phyloP scores from a whole-genome alignment of 2,797 vertebrate genomes.

The Notamacropus eugenii region DNA sequence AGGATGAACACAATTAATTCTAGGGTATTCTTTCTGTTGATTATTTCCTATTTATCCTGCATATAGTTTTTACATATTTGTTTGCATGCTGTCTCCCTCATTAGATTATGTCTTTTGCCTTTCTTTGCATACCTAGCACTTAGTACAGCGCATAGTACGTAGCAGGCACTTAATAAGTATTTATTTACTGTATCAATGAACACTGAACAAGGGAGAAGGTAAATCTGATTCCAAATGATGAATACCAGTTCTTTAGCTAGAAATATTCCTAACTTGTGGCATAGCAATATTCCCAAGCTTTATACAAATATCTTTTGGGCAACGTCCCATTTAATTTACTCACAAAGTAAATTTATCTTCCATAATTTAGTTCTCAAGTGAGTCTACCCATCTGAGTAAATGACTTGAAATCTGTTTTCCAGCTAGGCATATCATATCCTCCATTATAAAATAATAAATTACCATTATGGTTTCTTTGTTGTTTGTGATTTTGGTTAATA shows the following conservation, averaged over 20 bases:
- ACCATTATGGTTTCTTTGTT: neutral
- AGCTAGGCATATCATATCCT: neutral
- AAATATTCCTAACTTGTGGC: conserved; percentile 7
- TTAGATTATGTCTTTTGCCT: neutral
- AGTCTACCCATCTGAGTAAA: conserved; percentile 8
- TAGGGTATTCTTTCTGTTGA: neutral
- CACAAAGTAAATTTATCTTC: conserved; percentile 38
- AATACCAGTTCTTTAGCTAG: conserved; percentile 16
- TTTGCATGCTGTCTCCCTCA: neutral
- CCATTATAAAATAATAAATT: conserved; percentile 27
- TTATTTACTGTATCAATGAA: neutral
- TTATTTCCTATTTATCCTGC: neutral
- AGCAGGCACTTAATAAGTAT: neutral
- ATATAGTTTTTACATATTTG: neutral
- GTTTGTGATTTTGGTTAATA: conserved; percentile 16
- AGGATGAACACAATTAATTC: neutral
- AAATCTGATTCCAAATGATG: conserved; percentile 16
- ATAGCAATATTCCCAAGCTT: neutral
- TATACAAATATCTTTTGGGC: neutral
- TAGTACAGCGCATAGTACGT: neutral
- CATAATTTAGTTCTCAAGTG: conserved; percentile 14
- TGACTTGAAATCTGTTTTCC: neutral
- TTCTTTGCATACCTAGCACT: neutral
- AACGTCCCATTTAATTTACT: conserved; percentile 12
- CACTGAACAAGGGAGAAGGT: neutral